Evolutionary conservation across 2,797 vertebrate species (phyloP).

Genomic region (Epinephelus malabaricus): DNA sequence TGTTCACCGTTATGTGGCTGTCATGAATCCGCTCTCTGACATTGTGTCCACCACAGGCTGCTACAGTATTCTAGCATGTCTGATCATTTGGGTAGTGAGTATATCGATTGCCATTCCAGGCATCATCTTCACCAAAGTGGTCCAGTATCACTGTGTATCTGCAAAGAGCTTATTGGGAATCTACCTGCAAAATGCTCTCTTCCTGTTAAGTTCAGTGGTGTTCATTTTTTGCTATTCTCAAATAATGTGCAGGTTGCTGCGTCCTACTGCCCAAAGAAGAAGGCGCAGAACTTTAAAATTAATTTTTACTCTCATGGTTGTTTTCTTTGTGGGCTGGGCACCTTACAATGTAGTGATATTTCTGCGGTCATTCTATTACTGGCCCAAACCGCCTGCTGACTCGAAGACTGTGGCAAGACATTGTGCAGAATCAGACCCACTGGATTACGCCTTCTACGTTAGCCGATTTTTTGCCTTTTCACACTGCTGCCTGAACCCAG

Average conservation of each 20-base stretch:
- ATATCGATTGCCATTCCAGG: slow-evolving; percentile 84
- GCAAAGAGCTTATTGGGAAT: slow-evolving; percentile 71
- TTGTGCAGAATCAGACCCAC: slow-evolving; percentile 68
- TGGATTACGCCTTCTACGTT: slow-evolving; percentile 82
- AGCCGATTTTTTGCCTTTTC: slow-evolving; percentile 90
- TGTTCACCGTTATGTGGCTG: slow-evolving; percentile 89
- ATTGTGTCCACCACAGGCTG: slow-evolving; percentile 77
- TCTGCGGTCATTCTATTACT: slow-evolving; percentile 63
- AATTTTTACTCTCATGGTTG: slow-evolving; percentile 90
- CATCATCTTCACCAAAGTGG: slow-evolving; percentile 72
- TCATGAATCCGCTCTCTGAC: slow-evolving; percentile 89
- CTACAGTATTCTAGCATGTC: slow-evolving; percentile 73
- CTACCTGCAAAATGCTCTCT: slow-evolving; percentile 90
- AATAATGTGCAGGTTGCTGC: slow-evolving; percentile 88
- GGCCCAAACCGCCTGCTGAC: accelerated
- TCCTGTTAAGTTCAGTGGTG: slow-evolving; percentile 85
- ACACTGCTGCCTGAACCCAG: slow-evolving; percentile 95
- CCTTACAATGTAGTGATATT: slow-evolving; percentile 92
- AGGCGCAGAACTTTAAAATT: slow-evolving; percentile 90
- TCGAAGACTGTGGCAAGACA: accelerated
- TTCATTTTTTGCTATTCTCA: slow-evolving; percentile 90
- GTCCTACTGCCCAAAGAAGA: slow-evolving; percentile 84
- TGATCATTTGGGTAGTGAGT: slow-evolving; percentile 87
- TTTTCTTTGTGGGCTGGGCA: slow-evolving; percentile 94
- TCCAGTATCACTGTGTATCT: slow-evolving; percentile 76